Evolutionary conservation across 2,888 invertebrate genomes (phyloP).

Genomic region (Noctua fimbriata): DNA sequence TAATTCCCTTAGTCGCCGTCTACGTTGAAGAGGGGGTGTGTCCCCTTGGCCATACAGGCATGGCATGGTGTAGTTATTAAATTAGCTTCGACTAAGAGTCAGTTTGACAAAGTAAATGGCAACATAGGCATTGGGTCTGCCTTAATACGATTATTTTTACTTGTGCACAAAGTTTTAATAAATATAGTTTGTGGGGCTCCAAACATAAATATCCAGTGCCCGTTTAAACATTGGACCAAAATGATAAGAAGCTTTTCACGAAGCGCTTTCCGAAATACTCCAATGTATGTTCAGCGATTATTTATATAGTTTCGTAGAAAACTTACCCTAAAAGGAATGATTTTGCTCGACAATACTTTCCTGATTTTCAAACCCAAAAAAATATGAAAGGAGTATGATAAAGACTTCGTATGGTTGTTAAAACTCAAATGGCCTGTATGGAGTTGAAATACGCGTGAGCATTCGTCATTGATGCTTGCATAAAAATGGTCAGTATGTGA

Average conservation of each 20-base stretch:
- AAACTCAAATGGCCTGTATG: neutral
- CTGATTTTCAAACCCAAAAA: too few relatives aligned
- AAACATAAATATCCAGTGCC: neutral
- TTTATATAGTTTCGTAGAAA: too few relatives aligned
- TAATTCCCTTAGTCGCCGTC: slow-evolving; percentile 22
- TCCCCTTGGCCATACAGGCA: neutral
- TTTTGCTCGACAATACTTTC: too few relatives aligned
- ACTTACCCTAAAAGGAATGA: too few relatives aligned
- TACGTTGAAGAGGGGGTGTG: neutral
- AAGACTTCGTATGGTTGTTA: too few relatives aligned
- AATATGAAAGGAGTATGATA: too few relatives aligned
- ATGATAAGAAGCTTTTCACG: neutral
- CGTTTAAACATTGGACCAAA: neutral
- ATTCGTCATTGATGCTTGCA: neutral
- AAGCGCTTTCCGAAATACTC: neutral
- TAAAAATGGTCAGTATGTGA: neutral
- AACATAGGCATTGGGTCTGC: too few relatives aligned
- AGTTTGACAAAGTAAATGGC: neutral
- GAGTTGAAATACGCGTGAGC: neutral
- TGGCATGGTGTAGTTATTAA: slow-evolving; percentile 16
- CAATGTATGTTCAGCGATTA: neutral
- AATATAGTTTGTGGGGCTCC: neutral
- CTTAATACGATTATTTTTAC: neutral
- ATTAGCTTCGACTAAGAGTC: slow-evolving; percentile 9
- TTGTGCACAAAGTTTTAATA: neutral